Conservation (phyloP, 2,888 invertebrate genomes). For the Yponomeuta sedellus region DNA sequence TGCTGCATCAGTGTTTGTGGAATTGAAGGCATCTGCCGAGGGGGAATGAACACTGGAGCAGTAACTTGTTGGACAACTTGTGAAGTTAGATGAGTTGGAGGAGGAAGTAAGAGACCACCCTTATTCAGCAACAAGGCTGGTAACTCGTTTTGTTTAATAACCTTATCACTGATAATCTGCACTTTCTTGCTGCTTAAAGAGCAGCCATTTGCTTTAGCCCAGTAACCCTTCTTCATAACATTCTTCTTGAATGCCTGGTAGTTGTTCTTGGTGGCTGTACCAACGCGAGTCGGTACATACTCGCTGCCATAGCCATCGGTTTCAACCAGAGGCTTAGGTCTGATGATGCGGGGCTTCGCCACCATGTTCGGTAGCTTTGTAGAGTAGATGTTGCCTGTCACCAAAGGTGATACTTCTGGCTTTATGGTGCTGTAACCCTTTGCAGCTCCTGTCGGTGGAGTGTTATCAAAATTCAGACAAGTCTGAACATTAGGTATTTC, state of each 20-base stretch:
- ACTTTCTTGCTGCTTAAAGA: constrained; percentile 32
- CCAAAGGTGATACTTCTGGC: constrained; percentile 50
- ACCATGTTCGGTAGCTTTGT: constrained; percentile 56
- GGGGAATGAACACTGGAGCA: not conserved
- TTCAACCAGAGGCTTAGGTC: constrained; percentile 27
- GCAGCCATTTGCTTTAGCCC: constrained; percentile 64
- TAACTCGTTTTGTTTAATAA: constrained; percentile 15
- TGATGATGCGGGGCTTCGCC: constrained; percentile 36
- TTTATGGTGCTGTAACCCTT: constrained; percentile 57
- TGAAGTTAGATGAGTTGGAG: not conserved
- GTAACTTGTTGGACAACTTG: not conserved
- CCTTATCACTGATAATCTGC: constrained; percentile 24
- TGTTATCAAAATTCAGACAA: not conserved
- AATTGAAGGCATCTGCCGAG: not conserved
- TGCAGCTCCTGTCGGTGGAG: constrained; percentile 6
- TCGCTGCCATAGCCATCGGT: constrained; percentile 58
- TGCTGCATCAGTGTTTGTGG: not conserved
- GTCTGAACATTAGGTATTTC: constrained; percentile 5
- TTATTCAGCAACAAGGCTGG: constrained; percentile 7
- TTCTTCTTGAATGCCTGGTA: constrained; percentile 68
- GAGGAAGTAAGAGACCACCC: not conserved
- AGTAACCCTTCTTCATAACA: constrained; percentile 60
- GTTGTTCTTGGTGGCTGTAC: constrained; percentile 59
- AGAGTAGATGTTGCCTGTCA: constrained; percentile 61
- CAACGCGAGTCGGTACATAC: constrained; percentile 67